Evolutionary conservation across 1,140 invertebrate species (phyloP).

Genomic region (Drosophila takahashii): DNA sequence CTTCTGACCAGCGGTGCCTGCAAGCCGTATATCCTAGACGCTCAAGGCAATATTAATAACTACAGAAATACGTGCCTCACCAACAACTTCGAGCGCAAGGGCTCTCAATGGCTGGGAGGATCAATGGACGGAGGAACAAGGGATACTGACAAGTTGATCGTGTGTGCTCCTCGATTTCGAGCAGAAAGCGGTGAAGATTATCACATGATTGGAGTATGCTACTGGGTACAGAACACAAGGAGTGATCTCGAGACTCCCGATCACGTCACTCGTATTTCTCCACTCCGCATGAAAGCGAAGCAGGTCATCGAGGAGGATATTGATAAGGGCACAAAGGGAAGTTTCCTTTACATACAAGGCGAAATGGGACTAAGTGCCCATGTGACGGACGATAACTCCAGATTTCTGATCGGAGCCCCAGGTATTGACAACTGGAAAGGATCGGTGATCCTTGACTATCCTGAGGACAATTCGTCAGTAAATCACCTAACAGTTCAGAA

Average conservation of each 20-base stretch:
- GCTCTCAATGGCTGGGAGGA: slow-evolving; percentile 78
- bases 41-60: slow-evolving; percentile 43
- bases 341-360: slow-evolving; percentile 85
- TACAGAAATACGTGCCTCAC: too few relatives aligned
- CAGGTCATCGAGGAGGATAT: slow-evolving; percentile 44
- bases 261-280: slow-evolving; percentile 66
- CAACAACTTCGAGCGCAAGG: slow-evolving; percentile 39
- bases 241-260: slow-evolving; percentile 47
- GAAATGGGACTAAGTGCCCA: slow-evolving; percentile 86
- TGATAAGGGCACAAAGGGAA: background rate
- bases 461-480: slow-evolving; percentile 35
- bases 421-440: slow-evolving; percentile 65
- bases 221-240: slow-evolving; percentile 75
- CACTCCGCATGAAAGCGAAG: slow-evolving; percentile 49
- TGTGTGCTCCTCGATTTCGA: slow-evolving; percentile 75
- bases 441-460: slow-evolving; percentile 64
- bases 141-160: slow-evolving; percentile 74
- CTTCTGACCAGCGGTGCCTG: slow-evolving; percentile 51
- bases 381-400: slow-evolving; percentile 83
- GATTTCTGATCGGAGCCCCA: slow-evolving; percentile 86
- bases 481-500: slow-evolving; percentile 27
- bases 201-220: slow-evolving; percentile 85
- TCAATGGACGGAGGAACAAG: slow-evolving; percentile 77
- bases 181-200: slow-evolving; percentile 53
- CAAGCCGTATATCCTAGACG: slow-evolving; percentile 70